Base-by-base conservation (phyloP, 1,140 invertebrate genomes). In the Papilio polyxenes region DNA sequence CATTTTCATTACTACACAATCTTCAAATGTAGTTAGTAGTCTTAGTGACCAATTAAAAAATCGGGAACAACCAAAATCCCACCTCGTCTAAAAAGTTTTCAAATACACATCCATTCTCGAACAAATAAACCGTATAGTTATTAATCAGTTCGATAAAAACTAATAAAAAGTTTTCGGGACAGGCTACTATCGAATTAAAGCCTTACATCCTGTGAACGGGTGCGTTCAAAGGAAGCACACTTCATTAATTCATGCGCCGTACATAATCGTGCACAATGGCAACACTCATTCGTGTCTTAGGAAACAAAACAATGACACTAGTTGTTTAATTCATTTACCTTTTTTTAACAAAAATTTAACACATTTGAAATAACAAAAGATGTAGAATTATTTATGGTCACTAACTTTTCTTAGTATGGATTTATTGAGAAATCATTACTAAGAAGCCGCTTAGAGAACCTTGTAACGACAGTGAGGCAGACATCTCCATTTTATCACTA, bases 221-320 rank as follows among this genome's bases (percentile, higher is more conserved):
- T 69, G 72, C 76, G 75, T 82, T 82, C 80, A 80, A 85, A 72
- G 88, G 89, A 89, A 89, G 87, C 83, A 80, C 83, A 86, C 75
- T 82, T 87, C 87, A 90, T 89, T 90, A 89, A 89, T 89, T 88
- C 87, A 23, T 82, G 82, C 81, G 75, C 78, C 84, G 81, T 85
- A 82, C 79, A 48, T 75, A 83, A 78, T 75, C 20, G 65, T 69
- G 62, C 49, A 87, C 83, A 87, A 85, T 87, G 65, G 82, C 62
- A 83, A 81, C 84, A 85, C 85, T 81, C 76, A 87, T 84, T 82
- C 82, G 56, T 51, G 72, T 56, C 82, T 49, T 83, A 80, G 84
- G 81, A 44, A 83, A 76, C 31, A 40, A 37, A 72, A 72, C 65
- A 72, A 37, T 72, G 31, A 78, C 53, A 59, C 75, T 20, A 75